These are phyloP conservation scores for Tauraco erythrolophus DNA, from an alignment of 2,113 vertebrate genomes.

Conservation along the genomic window DNA sequence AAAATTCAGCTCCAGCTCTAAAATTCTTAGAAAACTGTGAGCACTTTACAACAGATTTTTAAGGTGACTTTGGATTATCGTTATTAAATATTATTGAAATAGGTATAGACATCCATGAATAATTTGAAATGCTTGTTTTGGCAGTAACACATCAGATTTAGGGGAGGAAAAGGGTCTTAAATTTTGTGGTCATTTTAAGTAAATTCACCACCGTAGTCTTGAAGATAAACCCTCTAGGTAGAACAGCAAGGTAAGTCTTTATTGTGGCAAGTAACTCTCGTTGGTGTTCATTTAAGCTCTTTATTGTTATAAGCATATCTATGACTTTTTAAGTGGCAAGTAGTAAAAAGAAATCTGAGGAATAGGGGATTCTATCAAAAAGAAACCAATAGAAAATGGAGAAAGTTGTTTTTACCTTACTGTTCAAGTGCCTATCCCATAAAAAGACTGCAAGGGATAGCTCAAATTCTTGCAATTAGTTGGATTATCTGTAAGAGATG, in stretches of 20 bases:
- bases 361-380: neutral
- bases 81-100: neutral
- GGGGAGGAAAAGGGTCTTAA: neutral
- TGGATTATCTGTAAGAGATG: neutral
- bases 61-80: neutral
- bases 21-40: neutral
- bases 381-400: neutral
- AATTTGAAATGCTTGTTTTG: neutral
- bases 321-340: neutral
- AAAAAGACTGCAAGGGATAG: neutral
- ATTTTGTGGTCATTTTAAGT: neutral
- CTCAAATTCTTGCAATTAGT: neutral
- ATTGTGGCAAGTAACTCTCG: neutral
- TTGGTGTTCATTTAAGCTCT: neutral
- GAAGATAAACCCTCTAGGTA: neutral
- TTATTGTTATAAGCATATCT: neutral
- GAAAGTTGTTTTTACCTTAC: neutral
- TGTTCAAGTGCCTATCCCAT: neutral
- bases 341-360: neutral
- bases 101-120: neutral
- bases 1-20: neutral
- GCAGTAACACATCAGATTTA: neutral
- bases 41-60: neutral
- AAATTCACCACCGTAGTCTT: neutral
- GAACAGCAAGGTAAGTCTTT: constrained; percentile 39